These are phyloP conservation scores for Colostygia pectinataria DNA, from an alignment of 2,888 invertebrate genomes.

Conservation along the genomic window DNA sequence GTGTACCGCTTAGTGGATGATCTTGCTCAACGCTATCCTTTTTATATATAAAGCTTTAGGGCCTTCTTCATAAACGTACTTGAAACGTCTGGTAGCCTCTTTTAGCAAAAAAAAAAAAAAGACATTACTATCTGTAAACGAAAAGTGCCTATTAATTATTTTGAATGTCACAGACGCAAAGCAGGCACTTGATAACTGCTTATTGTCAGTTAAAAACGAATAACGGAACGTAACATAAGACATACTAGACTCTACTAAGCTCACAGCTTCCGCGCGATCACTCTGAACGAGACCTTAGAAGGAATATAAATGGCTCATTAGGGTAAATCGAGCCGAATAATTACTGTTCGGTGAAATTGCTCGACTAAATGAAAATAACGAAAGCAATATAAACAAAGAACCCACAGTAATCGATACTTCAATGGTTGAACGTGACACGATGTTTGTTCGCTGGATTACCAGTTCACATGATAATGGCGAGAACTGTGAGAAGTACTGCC, in stretches of 20 bases:
- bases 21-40: too few relatives aligned
- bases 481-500: not conserved
- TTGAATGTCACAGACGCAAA: slow-evolving; percentile 10
- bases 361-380: slow-evolving; percentile 21
- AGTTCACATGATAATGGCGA: slow-evolving; percentile 47
- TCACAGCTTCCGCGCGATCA: too few relatives aligned
- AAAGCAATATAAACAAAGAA: slow-evolving; percentile 27
- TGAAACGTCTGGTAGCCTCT: too few relatives aligned
- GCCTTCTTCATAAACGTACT: too few relatives aligned
- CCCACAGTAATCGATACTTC: slow-evolving; percentile 55
- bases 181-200: too few relatives aligned
- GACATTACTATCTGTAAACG: too few relatives aligned
- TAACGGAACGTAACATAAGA: too few relatives aligned
- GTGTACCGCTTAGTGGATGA: too few relatives aligned
- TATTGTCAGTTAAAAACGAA: too few relatives aligned
- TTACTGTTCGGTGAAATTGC: slow-evolving; percentile 15
- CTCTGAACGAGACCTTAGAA: not conserved
- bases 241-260: too few relatives aligned
- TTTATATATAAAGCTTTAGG: too few relatives aligned
- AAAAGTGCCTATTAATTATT: slow-evolving; percentile 12
- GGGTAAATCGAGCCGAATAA: slow-evolving; percentile 15
- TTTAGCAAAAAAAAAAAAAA: too few relatives aligned
- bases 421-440: slow-evolving; percentile 56
- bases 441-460: slow-evolving; percentile 50
- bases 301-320: slow-evolving; percentile 20